These are phyloP conservation scores for Microchirus variegatus DNA, from an alignment of 2,797 vertebrate genomes.

Conservation along the genomic window DNA sequence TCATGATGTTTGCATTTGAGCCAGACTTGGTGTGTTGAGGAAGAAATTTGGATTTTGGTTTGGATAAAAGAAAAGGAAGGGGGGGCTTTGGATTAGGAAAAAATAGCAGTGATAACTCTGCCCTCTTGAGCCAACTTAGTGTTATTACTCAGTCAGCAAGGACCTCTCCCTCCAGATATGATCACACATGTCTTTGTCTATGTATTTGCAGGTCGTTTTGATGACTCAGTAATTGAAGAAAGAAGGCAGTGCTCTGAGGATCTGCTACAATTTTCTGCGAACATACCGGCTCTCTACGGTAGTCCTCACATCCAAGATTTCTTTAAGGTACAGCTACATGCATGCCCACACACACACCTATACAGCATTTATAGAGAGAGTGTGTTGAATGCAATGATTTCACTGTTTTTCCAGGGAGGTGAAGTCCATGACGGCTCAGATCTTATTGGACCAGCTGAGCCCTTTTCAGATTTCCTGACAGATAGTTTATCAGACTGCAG, in stretches of 20 bases:
- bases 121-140: constrained; percentile 10
- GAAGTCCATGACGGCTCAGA: constrained; percentile 94
- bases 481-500: constrained; percentile 92
- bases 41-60: background rate
- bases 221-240: constrained; percentile 93
- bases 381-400: background rate
- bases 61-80: background rate
- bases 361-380: background rate
- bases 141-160: background rate
- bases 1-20: background rate
- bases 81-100: background rate
- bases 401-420: constrained; percentile 85
- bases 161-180: background rate
- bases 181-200: constrained; percentile 11
- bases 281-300: constrained; percentile 92
- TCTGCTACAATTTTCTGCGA: constrained; percentile 96
- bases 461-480: constrained; percentile 83
- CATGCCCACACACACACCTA: background rate
- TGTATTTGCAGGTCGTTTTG: constrained; percentile 87
- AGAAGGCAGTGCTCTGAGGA: constrained; percentile 97
- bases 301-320: constrained; percentile 95
- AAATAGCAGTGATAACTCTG: constrained; percentile 6
- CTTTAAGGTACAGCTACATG: constrained; percentile 87
- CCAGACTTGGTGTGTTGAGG: too few relatives aligned
- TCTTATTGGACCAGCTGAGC: constrained; percentile 93